Evolutionary conservation across 2,888 invertebrate species (phyloP).

Genomic region (Macaria liturata): DNA sequence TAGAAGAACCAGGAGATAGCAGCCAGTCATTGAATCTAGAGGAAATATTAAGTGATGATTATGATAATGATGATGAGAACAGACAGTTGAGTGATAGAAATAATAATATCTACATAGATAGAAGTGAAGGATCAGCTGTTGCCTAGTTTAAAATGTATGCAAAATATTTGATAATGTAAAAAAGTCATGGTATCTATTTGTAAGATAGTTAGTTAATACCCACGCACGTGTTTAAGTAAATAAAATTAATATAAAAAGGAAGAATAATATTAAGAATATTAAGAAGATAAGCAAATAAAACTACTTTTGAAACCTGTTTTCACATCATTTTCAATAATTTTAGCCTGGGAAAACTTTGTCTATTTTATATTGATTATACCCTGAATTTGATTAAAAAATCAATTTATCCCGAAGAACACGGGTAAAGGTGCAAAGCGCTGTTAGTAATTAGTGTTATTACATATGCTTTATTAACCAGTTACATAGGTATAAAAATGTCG

Average conservation of each 20-base stretch:
- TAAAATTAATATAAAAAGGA: background rate
- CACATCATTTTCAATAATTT: background rate
- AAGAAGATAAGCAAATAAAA: constrained; percentile 1
- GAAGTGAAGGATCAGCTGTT: constrained; percentile 56
- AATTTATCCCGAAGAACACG: too few species aligned
- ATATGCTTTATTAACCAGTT: too few species aligned
- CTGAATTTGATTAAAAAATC: too few species aligned
- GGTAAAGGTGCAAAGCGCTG: too few species aligned
- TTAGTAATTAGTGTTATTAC: too few species aligned
- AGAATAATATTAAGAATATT: background rate
- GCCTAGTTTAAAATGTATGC: constrained; percentile 38
- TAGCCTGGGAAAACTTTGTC: too few species aligned
- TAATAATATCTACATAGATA: constrained; percentile 58
- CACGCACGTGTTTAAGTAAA: background rate
- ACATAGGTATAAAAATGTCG: too few species aligned
- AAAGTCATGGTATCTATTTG: background rate
- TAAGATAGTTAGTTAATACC: background rate
- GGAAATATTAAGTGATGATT: constrained; percentile 48
- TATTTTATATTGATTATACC: too few species aligned
- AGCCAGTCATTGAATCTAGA: constrained; percentile 48
- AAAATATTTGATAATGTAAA: background rate
- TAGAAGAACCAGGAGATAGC: constrained; percentile 39
- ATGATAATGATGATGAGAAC: constrained; percentile 43
- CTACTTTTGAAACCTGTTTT: background rate
- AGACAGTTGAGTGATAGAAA: constrained; percentile 51